Evolutionary conservation across 2,113 vertebrate genomes (phyloP), one percentile per base, ranked within the genome.

Genomic region (Melanotaenia duboulayi): DNA sequence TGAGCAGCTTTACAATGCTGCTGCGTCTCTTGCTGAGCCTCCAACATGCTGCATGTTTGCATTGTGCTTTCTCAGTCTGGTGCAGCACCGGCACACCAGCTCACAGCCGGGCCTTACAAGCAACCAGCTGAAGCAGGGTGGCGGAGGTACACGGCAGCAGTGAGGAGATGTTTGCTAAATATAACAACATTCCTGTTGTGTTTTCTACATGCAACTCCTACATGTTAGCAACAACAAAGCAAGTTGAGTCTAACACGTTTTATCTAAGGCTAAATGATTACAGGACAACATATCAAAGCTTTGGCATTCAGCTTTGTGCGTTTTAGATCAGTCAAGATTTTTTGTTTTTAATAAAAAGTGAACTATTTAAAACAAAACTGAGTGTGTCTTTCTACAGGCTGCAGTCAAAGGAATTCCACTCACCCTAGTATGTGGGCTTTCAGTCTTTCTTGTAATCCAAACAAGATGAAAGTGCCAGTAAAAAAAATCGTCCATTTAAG

Each of bases 1-100:
- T 91, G 3, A 87, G 74, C 82, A 59, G 83, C 72, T 82, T 84
- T 90, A 83, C 86, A 93, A n/a, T n/a, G n/a, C n/a, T n/a, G n/a
- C n/a, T n/a, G n/a, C n/a, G 92, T 91, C 76, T 81, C 89, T 71
- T 92, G 93, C 93, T 88, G 91, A 93, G 92, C 81, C 88, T 87
- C 71, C 91, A 90, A 92, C 93, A 89, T 68, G 77, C 86, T 78
- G 85, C 90, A 71, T 84, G 90, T 91, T 91, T 78, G 78, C 81
- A 81, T 65, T 73, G 66, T 92, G 87, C 90, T 92, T 88, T 89
- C 80, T 90, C 91, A 75, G 89, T 87, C 90, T 90, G 28, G 3
- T 3, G 6, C 3, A 6, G 28, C 83, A 84, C 83, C 55, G 65
- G 80, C 69, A 60, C 85, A 76, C 74, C 85, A 84, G 82, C 65